These are phyloP conservation scores for Helicolenus hilgendorfi DNA, from an alignment of 2,797 vertebrate species.

Conservation along the genomic window DNA sequence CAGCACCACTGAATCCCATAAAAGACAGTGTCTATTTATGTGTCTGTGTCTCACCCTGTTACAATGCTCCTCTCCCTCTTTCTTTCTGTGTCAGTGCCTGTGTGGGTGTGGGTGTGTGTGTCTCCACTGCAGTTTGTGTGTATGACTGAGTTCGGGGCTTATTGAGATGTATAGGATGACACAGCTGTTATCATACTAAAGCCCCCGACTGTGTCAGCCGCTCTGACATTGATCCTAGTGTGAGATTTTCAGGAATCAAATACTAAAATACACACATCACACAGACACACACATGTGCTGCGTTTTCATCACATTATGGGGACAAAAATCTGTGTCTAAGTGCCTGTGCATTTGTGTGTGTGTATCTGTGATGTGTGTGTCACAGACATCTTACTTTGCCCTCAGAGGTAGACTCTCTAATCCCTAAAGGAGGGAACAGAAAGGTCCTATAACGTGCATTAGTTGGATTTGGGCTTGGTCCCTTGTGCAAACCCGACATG, in stretches of 20 bases:
- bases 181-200: constrained; percentile 62
- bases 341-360: background rate
- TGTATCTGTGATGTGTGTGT: constrained; percentile 9
- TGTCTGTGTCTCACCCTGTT: constrained; percentile 12
- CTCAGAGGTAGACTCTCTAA: constrained; percentile 45
- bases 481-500: constrained; percentile 20
- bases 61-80: constrained; percentile 1
- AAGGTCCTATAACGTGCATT: constrained; percentile 36
- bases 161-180: constrained; percentile 70
- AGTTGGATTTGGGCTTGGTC: constrained; percentile 52
- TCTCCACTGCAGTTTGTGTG: constrained; percentile 26
- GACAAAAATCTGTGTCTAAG: background rate
- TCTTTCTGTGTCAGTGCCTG: background rate
- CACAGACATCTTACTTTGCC: constrained; percentile 14
- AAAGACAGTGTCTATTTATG: constrained; percentile 44
- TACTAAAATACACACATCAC: constrained; percentile 1
- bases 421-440: constrained; percentile 39
- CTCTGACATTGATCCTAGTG: constrained; percentile 55
- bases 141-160: constrained; percentile 28
- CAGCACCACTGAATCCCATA: constrained; percentile 30
- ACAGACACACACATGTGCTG: background rate
- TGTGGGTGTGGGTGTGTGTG: background rate
- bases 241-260: constrained; percentile 49
- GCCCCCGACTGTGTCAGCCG: constrained; percentile 42
- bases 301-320: background rate